Base-by-base conservation (phyloP, 1,140 invertebrate genomes). In the Drosophila watanabei region DNA sequence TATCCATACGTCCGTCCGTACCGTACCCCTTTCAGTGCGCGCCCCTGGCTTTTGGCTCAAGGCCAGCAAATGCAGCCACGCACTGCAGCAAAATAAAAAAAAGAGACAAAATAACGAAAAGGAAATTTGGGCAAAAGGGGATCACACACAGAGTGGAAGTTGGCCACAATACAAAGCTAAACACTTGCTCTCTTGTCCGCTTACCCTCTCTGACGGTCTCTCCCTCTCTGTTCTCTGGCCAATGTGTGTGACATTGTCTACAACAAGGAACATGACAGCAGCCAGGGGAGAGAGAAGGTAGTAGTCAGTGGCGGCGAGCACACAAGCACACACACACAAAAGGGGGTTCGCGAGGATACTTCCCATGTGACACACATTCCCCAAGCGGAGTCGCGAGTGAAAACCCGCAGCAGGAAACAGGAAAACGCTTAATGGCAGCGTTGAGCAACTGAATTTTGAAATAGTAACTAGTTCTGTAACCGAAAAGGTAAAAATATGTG, bases 11-110 rank as follows among this genome's bases (percentile, higher is more conserved):
- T 24, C 48, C 20, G n/a, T n/a, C n/a, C n/a, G n/a, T n/a, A n/a
- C n/a, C n/a, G n/a, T n/a, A n/a, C 75, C 48, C 14, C 20, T 35
- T 45, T 16, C 20, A 18, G 24, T 16, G 41, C 32, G 46, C 63
- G 52, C 48, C 60, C 60, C 56, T 58, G 76, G 54, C 30, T 72
- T 65, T 80, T 80, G 78, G 78, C 78, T 80, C 78, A 80, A 80
- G 78, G 78, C 78, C 78, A 80, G 71, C 60, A 66, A 79, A 62
- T 78, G 62, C 62, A 60, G 76, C 75, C 76, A 79, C 77, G 77
- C 77, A 79, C 76, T 79, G 77, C 77, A 79, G 52, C 66, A 72
- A 79, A 69, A 57, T 61, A 54, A 59, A 66, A 45, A 65, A 45
- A 56, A 35, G 37, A 24, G 39, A 10, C 18, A 18, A 32, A 41